Percentiles rank a stretch among this genome's conserved stretches.
Conservation (phyloP, 2,888 invertebrate genomes). For the Nomada fabriciana region DNA sequence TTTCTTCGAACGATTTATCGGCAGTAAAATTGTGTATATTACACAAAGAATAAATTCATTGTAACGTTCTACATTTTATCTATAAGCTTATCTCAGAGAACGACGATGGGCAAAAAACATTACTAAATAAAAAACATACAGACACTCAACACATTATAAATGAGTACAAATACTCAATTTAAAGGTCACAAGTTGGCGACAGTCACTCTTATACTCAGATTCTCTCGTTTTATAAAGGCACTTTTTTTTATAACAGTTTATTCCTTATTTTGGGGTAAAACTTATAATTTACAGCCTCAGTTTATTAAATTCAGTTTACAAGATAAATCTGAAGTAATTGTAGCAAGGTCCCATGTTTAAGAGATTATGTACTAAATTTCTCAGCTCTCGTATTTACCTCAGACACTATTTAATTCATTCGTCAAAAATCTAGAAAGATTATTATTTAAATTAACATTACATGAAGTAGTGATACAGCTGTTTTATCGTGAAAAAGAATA, state of each 20-base stretch:
- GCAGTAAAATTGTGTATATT: slow-evolving; percentile 78
- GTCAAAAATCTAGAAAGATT: slow-evolving; percentile 39
- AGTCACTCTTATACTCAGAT: slow-evolving; percentile 72
- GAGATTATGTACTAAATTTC: slow-evolving; percentile 32
- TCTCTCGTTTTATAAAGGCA: slow-evolving; percentile 79
- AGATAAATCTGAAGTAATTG: slow-evolving; percentile 48
- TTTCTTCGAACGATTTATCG: slow-evolving; percentile 74
- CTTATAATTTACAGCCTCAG: slow-evolving; percentile 69
- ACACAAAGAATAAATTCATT: slow-evolving; percentile 72
- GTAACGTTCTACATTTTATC: slow-evolving; percentile 70
- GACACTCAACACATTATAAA: slow-evolving; percentile 26
- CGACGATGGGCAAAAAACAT: slow-evolving; percentile 67
- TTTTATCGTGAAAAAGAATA: slow-evolving; percentile 64
- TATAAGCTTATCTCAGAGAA: slow-evolving; percentile 66
- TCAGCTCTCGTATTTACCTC: slow-evolving; percentile 33
- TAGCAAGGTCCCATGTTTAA: slow-evolving; percentile 51
- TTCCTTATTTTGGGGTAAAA: slow-evolving; percentile 62
- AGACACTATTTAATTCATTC: slow-evolving; percentile 47
- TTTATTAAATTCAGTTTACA: slow-evolving; percentile 53
- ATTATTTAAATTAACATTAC: slow-evolving; percentile 60
- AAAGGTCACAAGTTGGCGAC: slow-evolving; percentile 44
- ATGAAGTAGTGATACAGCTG: slow-evolving; percentile 35
- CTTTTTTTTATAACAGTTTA: slow-evolving; percentile 78
- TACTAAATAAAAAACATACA: slow-evolving; percentile 52
- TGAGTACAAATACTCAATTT: slow-evolving; percentile 34